Evolutionary conservation across 2,888 invertebrate species (phyloP), one percentile per base, ranked within the genome.

Genomic region (Colletes collaris): DNA sequence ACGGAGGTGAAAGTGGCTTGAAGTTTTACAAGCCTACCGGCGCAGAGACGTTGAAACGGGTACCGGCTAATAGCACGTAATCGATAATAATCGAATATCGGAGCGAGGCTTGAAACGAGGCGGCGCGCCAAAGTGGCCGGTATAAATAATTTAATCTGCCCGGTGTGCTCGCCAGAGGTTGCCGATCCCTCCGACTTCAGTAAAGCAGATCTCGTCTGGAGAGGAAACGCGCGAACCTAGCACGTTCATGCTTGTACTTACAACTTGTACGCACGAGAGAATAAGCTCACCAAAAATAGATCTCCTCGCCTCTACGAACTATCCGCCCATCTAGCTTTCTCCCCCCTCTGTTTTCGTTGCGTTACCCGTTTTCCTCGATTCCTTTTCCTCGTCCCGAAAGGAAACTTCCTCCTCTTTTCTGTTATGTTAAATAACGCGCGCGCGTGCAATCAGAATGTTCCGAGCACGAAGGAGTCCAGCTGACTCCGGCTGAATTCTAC

Each of bases 91-190:
- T 89, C 78, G 84, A 86, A 85, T 84, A 68, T 68, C 76, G 70
- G 67, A 78, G 68, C 80, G 52, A 53, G 64, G 70, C 76, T 76
- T 59, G 79, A 76, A 83, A 82, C 81, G 63, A 79, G 65, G 74
- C 79, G 74, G 81, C 71, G 70, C 78, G 80, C 85, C 80, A 82
- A 88, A 87, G 85, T 83, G 81, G 72, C 56, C 72, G 84, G 64
- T 87, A 88, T 88, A 89, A 88, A 88, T 88, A 88, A 86, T 88
- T 87, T 77, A 84, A 86, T 87, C 79, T 82, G 69, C 75, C 64
- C 58, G 46, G 64, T 63, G 69, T 55, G 74, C 67, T 77, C 56
- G 56, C n/a, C 78, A 79, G 84, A 86, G 84, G 85, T 86, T 84
- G 78, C 78, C 83, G 86, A 85, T 86, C 83, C 70, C 79, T 74